Conservation (phyloP, 2,888 invertebrate species). For the Agrochola lychnidis region DNA sequence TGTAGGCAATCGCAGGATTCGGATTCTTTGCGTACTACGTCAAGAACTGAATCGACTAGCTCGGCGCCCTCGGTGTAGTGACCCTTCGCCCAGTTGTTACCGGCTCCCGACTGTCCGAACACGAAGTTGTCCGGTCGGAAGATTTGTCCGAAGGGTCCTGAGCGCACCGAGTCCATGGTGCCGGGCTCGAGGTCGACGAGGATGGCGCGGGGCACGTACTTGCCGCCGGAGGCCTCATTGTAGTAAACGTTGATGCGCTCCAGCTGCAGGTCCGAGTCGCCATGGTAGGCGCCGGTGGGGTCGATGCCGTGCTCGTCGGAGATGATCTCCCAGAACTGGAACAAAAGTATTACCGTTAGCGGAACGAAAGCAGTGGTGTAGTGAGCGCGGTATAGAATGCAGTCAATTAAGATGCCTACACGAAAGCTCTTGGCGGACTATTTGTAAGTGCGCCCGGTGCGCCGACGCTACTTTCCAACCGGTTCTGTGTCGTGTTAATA, state of each 20-base stretch:
- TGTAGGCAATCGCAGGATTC: slow-evolving; percentile 98
- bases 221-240: slow-evolving; percentile 98
- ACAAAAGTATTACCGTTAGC: slow-evolving; percentile 93
- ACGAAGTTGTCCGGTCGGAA: slow-evolving; percentile 99
- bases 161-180: slow-evolving; percentile 99
- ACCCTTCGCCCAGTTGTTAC: slow-evolving; percentile 97
- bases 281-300: slow-evolving; percentile 97
- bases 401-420: slow-evolving; percentile 82
- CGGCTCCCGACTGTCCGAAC: slow-evolving; percentile 96
- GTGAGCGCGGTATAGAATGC: slow-evolving; percentile 70
- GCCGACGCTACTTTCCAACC: slow-evolving; percentile 82
- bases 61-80: slow-evolving; percentile 98
- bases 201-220: slow-evolving; percentile 98
- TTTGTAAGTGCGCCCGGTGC: slow-evolving; percentile 69
- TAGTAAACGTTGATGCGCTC: slow-evolving; percentile 99
- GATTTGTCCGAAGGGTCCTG: slow-evolving; percentile 98
- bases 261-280: slow-evolving; percentile 97
- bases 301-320: slow-evolving; percentile 98
- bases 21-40: slow-evolving; percentile 96
- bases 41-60: slow-evolving; percentile 94
- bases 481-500: slow-evolving; percentile 76
- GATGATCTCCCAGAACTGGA: slow-evolving; percentile 97
- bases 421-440: slow-evolving; percentile 78
- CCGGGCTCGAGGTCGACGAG: slow-evolving; percentile 99
- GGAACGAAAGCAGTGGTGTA: slow-evolving; percentile 65